Conservation (phyloP, 1,140 invertebrate species). For the Aphelinus atriplicis region DNA sequence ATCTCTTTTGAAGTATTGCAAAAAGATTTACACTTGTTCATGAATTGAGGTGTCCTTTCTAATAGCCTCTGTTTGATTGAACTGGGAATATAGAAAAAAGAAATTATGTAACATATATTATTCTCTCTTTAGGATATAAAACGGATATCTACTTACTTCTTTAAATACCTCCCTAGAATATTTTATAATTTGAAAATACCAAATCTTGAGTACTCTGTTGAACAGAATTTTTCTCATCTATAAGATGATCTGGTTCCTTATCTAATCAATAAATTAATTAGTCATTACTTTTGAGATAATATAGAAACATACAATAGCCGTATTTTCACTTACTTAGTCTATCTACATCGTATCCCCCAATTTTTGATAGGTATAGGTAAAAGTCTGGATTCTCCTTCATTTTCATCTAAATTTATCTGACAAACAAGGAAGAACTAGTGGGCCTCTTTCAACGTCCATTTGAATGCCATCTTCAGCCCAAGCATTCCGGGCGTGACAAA, state of each 20-base stretch:
- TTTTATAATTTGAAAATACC: slow-evolving; percentile 87
- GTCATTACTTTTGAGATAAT: too few species aligned
- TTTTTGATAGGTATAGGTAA: slow-evolving; percentile 81
- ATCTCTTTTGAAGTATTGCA: slow-evolving; percentile 36
- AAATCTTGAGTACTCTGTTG: too few species aligned
- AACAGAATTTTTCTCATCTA: too few species aligned
- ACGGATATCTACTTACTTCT: slow-evolving; percentile 70
- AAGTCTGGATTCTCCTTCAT: slow-evolving; percentile 77
- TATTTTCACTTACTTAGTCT: slow-evolving; percentile 72
- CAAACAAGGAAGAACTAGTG: slow-evolving; percentile 90
- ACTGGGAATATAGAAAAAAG: too few species aligned
- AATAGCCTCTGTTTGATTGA: slow-evolving; percentile 64
- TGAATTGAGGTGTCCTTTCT: slow-evolving; percentile 79
- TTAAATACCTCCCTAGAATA: slow-evolving; percentile 87
- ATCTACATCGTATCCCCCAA: slow-evolving; percentile 85
- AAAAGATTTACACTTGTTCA: slow-evolving; percentile 81
- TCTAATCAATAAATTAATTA: too few species aligned
- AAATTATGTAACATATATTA: too few species aligned
- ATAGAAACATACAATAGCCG: too few species aligned
- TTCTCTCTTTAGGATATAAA: too few species aligned
- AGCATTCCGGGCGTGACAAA: slow-evolving; percentile 82
- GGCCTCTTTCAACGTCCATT: slow-evolving; percentile 77
- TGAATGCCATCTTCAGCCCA: slow-evolving; percentile 79
- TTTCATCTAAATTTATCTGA: slow-evolving; percentile 69
- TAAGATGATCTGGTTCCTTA: slow-evolving; percentile 49